Conservation (phyloP, 2,113 vertebrate genomes). For the Nannobrachium achirus region DNA sequence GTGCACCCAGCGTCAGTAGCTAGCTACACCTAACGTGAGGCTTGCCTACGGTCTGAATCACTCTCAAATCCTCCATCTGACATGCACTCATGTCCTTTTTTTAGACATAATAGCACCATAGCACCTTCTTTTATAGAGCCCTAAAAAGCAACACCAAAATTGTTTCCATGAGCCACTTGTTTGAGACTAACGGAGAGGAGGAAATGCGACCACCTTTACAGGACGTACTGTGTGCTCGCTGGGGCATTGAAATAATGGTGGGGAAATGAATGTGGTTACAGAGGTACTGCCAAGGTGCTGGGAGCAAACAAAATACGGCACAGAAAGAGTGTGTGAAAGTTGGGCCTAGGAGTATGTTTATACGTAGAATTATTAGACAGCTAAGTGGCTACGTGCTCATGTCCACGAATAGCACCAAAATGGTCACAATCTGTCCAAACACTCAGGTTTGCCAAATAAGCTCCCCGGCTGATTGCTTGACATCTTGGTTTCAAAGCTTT, state of each 20-base stretch:
- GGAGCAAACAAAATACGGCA: constrained; percentile 5
- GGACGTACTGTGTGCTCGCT: constrained; percentile 55
- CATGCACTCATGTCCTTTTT: constrained; percentile 33
- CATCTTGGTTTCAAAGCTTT: constrained; percentile 55
- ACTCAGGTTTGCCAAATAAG: constrained; percentile 25
- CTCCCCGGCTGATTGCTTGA: constrained; percentile 49
- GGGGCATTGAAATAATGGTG: constrained; percentile 66
- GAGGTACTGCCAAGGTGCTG: constrained; percentile 38
- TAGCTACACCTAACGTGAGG: constrained; percentile 2
- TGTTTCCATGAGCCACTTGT: constrained; percentile 55
- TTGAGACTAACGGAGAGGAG: constrained; percentile 49
- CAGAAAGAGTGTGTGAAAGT: constrained; percentile 49
- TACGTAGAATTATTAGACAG: constrained; percentile 22
- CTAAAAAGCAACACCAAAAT: constrained; percentile 43
- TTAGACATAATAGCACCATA: constrained; percentile 25
- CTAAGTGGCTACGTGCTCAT: constrained; percentile 25
- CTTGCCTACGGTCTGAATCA: constrained; percentile 16
- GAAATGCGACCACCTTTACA: constrained; percentile 50
- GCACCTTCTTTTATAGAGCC: constrained; percentile 58
- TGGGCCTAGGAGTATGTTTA: constrained; percentile 33
- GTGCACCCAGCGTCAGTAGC: background rate
- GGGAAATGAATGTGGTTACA: constrained; percentile 68
- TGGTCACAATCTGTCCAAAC: constrained; percentile 33
- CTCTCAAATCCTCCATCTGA: constrained; percentile 24
- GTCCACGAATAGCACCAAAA: constrained; percentile 40